Base-by-base conservation (phyloP, 1,140 invertebrate species). In the Musca vetustissima region DNA sequence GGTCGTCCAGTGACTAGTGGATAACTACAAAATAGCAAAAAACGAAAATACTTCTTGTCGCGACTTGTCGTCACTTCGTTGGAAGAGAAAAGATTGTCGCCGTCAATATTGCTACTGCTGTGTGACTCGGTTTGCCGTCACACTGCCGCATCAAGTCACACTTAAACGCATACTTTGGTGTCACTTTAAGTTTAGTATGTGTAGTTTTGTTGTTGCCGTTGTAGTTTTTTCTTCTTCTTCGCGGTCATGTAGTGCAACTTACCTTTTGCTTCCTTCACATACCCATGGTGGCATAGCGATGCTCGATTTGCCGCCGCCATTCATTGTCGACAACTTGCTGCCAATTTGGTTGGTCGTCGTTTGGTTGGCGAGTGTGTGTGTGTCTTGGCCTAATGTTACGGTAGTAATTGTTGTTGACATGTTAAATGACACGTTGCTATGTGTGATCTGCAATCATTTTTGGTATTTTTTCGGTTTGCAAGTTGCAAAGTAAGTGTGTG, bases 381-480 rank as follows among this genome's bases (percentile, higher is more conserved):
- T 49, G 13, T 49, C 17, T 25, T 59, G 8, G 48, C 43, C 28
- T 49, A 49, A 52, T 52, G 66, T 67, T 67, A 55, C 50, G 50
- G 50, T 53, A 67, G 77, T 79, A 79, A 79, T 79, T 79, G 77
- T 69, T 74, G 72, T 75, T 78, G 74, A 78, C 77, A 79, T 72
- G 71, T 64, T 74, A 65, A 70, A 69, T 53, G 73, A 68, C 65
- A 64, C 67, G 66, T 59, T 59, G 66, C 66, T 59, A 68, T 59
- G 55, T 47, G 32, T 55, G 66, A 57, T 59, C 55, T 57, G 66
- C 66, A 67, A 67, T 67, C 66, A 67, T 67, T 67, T 67, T 67
- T 59, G 55, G 55, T 59, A 59, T 59, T 59, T 59, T n/a, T 24
- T 53, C 22, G 21, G 21, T 53, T n/a, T 53, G 21, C 19, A 14